phyloP scores from a whole-genome alignment of 2,888 invertebrate species.

The Plagodis pulveraria region DNA sequence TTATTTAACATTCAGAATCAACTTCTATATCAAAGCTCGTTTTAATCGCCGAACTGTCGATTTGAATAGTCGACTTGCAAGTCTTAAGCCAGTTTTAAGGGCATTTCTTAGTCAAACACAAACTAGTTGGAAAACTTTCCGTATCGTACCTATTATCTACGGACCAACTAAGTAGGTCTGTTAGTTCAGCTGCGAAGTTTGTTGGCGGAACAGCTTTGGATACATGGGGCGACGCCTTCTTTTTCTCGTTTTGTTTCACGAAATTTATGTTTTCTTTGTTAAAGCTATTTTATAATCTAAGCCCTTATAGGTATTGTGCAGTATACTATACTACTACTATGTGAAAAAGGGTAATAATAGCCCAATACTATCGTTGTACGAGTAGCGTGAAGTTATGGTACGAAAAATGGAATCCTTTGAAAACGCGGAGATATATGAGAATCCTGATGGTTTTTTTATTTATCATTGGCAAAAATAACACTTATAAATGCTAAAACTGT shows the following conservation, averaged over 20 bases:
- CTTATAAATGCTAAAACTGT: too few species aligned
- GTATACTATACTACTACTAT: too few species aligned
- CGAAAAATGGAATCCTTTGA: too few species aligned
- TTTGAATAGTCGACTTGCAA: constrained; percentile 24
- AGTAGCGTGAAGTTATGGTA: too few species aligned
- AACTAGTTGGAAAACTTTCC: constrained; percentile 16
- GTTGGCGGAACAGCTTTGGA: constrained; percentile 14
- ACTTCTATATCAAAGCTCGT: constrained; percentile 9
- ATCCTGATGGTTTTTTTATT: too few species aligned
- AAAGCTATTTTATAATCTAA: too few species aligned
- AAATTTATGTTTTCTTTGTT: too few species aligned
- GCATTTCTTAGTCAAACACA: constrained; percentile 19
- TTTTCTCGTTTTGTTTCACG: constrained; percentile 2
- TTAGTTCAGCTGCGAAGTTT: constrained; percentile 20
- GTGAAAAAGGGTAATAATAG: too few species aligned
- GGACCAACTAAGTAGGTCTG: constrained; percentile 8
- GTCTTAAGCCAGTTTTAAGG: constrained; percentile 19
- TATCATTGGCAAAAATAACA: too few species aligned
- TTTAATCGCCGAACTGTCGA: constrained; percentile 6
- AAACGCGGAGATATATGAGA: too few species aligned
- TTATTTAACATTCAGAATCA: constrained; percentile 12
- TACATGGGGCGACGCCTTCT: constrained; percentile 16
- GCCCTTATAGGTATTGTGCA: too few species aligned
- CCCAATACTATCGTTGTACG: too few species aligned
- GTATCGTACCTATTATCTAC: constrained; percentile 2